Percentiles rank a stretch among this genome's conserved stretches.
Evolutionary conservation across 2,113 vertebrate genomes (phyloP).

Genomic region (Anas platyrhynchos): DNA sequence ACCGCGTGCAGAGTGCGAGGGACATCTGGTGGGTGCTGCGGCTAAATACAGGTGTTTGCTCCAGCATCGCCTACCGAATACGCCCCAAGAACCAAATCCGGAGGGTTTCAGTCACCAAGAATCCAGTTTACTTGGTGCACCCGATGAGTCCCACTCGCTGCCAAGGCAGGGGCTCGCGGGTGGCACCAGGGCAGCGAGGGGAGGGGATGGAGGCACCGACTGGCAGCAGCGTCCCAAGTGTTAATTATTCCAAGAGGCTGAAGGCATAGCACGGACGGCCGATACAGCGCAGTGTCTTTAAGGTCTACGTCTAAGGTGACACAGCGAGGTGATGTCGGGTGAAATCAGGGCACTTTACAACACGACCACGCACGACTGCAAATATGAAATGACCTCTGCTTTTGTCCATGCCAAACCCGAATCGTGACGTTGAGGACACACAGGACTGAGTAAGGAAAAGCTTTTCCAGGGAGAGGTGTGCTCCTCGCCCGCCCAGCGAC

Average conservation of each 20-base stretch:
- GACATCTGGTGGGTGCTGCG: conserved; percentile 31
- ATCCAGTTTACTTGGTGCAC: conserved; percentile 30
- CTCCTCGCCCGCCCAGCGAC: conserved; percentile 60
- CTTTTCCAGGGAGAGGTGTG: conserved; percentile 59
- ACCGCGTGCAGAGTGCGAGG: conserved; percentile 15
- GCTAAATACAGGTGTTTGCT: background rate
- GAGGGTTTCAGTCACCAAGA: conserved; percentile 35
- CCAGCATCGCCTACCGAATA: background rate
- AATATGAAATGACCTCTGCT: conserved; percentile 19
- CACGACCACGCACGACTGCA: background rate
- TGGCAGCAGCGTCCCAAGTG: background rate
- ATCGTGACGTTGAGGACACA: background rate
- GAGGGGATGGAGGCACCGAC: background rate
- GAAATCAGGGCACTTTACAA: background rate
- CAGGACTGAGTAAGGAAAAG: conserved; percentile 35
- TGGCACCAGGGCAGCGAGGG: background rate
- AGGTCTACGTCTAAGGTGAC: background rate
- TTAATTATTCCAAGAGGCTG: conserved; percentile 23
- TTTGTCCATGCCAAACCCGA: conserved; percentile 17
- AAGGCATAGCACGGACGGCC: background rate
- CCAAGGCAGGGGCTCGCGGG: background rate
- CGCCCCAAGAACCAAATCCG: conserved; percentile 22
- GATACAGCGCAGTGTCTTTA: background rate
- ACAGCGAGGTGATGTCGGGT: background rate
- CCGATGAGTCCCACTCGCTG: conserved; percentile 18